Percentiles rank a stretch among this genome's conserved stretches.
Evolutionary conservation across 2,113 vertebrate species (phyloP).

Genomic region (Seriola rivoliana): DNA sequence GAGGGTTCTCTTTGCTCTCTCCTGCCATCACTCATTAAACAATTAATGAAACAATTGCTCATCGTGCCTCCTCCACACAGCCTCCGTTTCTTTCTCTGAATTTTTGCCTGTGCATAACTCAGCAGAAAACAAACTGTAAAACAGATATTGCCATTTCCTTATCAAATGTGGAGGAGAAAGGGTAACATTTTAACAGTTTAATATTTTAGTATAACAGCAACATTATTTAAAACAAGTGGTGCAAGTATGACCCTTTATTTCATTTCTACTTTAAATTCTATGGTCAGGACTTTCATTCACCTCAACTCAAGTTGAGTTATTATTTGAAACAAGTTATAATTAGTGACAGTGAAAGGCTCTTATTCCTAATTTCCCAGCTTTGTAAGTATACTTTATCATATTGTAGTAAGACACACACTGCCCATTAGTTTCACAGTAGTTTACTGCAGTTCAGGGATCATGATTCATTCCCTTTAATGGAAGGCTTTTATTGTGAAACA

Average conservation of each 20-base stretch:
- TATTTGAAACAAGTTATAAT: not conserved
- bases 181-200: not conserved
- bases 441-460: not conserved
- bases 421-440: not conserved
- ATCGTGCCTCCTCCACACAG: not conserved
- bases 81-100: constrained; percentile 8
- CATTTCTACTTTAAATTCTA: not conserved
- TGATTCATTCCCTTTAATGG: not conserved
- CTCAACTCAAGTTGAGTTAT: not conserved
- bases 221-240: not conserved
- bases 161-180: not conserved
- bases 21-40: constrained; percentile 45
- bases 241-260: not conserved
- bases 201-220: not conserved
- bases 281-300: not conserved
- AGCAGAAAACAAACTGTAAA: not conserved
- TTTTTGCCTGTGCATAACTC: constrained; percentile 9
- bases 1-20: constrained; percentile 27
- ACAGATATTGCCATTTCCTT: constrained; percentile 10
- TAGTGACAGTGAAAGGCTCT: not conserved
- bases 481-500: not conserved
- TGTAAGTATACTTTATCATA: not conserved
- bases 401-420: not conserved
- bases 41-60: constrained; percentile 21
- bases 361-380: not conserved